Percentiles rank a stretch among this genome's conserved stretches.
phyloP scores from a whole-genome alignment of 23 tunicate species.

The Corella eumyota region DNA sequence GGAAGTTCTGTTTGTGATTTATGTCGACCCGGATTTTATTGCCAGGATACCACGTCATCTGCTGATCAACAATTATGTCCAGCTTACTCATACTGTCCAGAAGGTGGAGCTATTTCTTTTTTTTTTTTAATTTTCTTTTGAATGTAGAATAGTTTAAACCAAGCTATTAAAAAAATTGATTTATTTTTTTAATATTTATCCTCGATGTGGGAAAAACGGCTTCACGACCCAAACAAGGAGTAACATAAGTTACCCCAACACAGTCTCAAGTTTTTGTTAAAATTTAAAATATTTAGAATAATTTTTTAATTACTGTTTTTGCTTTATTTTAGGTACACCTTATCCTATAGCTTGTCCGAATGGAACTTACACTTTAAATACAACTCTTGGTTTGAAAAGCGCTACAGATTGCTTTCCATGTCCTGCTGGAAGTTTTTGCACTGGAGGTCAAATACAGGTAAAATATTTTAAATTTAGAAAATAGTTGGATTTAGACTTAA shows the following conservation, averaged over 20 bases:
- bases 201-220: too few relatives aligned
- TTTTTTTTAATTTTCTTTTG: too few relatives aligned
- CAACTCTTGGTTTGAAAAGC: constrained; percentile 20
- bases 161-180: neutral
- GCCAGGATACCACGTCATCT: constrained; percentile 50
- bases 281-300: neutral
- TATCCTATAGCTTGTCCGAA: constrained; percentile 75
- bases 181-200: too few relatives aligned
- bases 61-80: constrained; percentile 57
- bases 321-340: constrained; percentile 22
- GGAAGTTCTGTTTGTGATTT: constrained; percentile 16
- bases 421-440: constrained; percentile 84
- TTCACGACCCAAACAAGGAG: too few relatives aligned
- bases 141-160: neutral
- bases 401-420: constrained; percentile 46
- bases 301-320: neutral
- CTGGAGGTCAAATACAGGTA: constrained; percentile 84
- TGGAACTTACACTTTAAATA: constrained; percentile 69
- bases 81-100: constrained; percentile 63
- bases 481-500: neutral
- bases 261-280: neutral
- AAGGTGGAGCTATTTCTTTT: constrained; percentile 12
- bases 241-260: too few relatives aligned
- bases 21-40: constrained; percentile 77
- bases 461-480: neutral